These are phyloP conservation scores for Antedon mediterranea DNA, from an alignment of 53 echinoderm and acorn worm species.

Conservation along the genomic window DNA sequence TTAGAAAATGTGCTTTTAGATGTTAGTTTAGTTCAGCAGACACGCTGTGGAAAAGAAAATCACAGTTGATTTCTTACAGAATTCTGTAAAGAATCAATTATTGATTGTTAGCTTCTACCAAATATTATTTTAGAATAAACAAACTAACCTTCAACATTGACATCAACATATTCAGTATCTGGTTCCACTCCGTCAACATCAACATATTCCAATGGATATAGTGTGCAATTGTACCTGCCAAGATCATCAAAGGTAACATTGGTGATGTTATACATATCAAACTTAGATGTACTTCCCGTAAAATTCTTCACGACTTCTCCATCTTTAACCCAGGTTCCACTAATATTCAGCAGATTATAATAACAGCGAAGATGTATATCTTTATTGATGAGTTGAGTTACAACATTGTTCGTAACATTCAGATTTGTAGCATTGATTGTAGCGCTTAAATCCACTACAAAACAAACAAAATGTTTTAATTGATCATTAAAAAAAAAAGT, in stretches of 20 bases:
- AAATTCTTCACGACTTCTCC: background rate
- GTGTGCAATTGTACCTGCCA: background rate
- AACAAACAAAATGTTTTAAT: background rate
- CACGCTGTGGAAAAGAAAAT: too few relatives aligned
- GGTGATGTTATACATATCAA: background rate
- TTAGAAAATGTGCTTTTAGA: too few relatives aligned
- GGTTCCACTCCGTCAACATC: background rate
- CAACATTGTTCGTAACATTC: background rate
- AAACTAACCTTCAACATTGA: background rate
- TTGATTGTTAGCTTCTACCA: too few relatives aligned
- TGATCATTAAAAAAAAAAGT: too few relatives aligned
- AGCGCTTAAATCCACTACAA: background rate
- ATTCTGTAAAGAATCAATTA: too few relatives aligned
- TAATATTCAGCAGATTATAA: background rate
- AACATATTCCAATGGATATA: background rate
- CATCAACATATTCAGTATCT: background rate
- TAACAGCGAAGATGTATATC: background rate
- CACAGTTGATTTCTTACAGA: too few relatives aligned
- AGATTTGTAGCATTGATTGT: background rate
- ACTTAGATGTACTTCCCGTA: background rate
- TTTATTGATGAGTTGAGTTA: background rate
- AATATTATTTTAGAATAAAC: too few relatives aligned
- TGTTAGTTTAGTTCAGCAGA: too few relatives aligned
- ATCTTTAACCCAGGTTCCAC: background rate
- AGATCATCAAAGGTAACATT: background rate